Evolutionary conservation across 2,797 vertebrate genomes (phyloP).

Genomic region (Trematomus bernacchii): DNA sequence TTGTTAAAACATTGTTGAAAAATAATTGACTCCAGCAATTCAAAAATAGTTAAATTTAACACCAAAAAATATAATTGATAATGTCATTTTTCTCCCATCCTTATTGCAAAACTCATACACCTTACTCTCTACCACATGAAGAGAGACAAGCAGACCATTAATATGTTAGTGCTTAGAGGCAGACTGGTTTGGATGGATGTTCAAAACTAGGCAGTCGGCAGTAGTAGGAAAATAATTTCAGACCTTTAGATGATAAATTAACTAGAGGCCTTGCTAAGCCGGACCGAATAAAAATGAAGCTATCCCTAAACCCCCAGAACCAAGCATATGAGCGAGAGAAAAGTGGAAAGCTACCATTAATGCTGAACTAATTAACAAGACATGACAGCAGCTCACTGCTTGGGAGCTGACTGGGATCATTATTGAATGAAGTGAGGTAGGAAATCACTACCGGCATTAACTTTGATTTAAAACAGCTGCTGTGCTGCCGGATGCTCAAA

Average conservation of each 20-base stretch:
- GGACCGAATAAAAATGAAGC: slow-evolving; percentile 9
- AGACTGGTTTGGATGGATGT: slow-evolving; percentile 4
- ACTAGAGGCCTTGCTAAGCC: slow-evolving; percentile 4
- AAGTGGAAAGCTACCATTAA: slow-evolving; percentile 39
- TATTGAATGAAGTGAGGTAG: slow-evolving; percentile 52
- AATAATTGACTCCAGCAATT: not conserved
- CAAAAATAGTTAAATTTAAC: not conserved
- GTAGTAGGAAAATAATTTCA: not conserved
- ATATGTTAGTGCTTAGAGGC: slow-evolving; percentile 19
- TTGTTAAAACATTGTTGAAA: not conserved
- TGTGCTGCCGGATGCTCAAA: slow-evolving; percentile 19
- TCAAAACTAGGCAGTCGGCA: not conserved
- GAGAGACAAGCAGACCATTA: slow-evolving; percentile 18
- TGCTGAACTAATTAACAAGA: slow-evolving; percentile 54
- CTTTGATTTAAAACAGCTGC: slow-evolving; percentile 31
- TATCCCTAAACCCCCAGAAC: not conserved
- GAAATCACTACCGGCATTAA: slow-evolving; percentile 57
- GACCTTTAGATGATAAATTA: slow-evolving; percentile 30
- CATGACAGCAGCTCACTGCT: slow-evolving; percentile 34
- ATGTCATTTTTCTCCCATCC: not conserved
- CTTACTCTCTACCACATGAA: not conserved
- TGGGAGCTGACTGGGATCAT: slow-evolving; percentile 40
- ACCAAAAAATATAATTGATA: not conserved
- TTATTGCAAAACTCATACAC: not conserved
- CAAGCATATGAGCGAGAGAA: slow-evolving; percentile 23